Evolutionary conservation across 2,888 invertebrate species (phyloP).

Genomic region (Amphimallon solstitiale): DNA sequence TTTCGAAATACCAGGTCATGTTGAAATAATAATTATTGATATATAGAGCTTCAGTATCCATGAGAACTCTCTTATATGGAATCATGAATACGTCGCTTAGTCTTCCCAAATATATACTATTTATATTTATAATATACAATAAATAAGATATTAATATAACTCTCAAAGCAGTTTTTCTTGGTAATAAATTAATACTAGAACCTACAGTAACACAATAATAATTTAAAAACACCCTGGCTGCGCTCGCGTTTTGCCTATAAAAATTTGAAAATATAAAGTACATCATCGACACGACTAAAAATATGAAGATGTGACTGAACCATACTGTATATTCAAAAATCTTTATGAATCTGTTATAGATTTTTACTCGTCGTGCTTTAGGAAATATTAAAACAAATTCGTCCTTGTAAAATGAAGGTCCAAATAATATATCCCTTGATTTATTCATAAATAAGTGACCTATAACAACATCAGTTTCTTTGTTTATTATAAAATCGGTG

Average conservation of each 20-base stretch:
- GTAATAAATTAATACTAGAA: constrained; percentile 14
- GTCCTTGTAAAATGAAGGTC: constrained; percentile 32
- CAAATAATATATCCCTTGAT: constrained; percentile 13
- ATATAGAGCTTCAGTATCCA: constrained; percentile 31
- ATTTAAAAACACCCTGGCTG: constrained; percentile 6
- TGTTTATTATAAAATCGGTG: not conserved
- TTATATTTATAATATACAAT: constrained; percentile 42
- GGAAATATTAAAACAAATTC: constrained; percentile 21
- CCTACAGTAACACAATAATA: constrained; percentile 18
- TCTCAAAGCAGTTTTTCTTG: constrained; percentile 25
- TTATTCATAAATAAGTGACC: constrained; percentile 34
- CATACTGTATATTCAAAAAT: constrained; percentile 29
- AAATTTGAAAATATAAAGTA: not conserved
- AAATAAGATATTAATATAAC: constrained; percentile 42
- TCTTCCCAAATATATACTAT: constrained; percentile 46
- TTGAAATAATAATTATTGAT: constrained; percentile 29
- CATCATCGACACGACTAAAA: not conserved
- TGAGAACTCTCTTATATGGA: constrained; percentile 24
- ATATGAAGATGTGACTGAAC: constrained; percentile 3
- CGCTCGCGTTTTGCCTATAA: not conserved
- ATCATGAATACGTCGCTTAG: constrained; percentile 45
- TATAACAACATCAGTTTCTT: constrained; percentile 25
- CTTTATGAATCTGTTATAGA: constrained; percentile 27
- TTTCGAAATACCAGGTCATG: constrained; percentile 36
- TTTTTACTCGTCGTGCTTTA: constrained; percentile 21